Base-by-base conservation (phyloP, 2,113 vertebrate species). In the Colius striatus region DNA sequence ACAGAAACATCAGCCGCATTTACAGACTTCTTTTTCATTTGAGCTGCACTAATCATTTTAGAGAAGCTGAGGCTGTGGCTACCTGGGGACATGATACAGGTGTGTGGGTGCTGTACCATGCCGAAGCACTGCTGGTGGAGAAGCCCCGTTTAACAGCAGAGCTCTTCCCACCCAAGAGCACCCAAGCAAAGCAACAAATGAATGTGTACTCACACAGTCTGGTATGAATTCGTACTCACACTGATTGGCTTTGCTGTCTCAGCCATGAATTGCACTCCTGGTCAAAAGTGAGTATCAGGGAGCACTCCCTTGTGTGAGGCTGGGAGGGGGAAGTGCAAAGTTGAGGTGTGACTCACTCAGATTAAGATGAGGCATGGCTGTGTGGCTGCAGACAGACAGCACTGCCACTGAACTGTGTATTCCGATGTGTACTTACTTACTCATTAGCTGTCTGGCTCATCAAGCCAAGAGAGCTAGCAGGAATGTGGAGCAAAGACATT, bases 391-490 rank as follows among this genome's bases (percentile, higher is more conserved):
- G 79, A 51, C 72, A 96, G 71, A 45, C 65, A 67, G 72, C n/a
- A 5, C 32, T 92, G 65, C 73, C 45, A 75, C 57, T 80, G 92
- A 92, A 57, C 82, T 84, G 65, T 90, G 41, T 50, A 86, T 93
- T 93, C 60, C 30, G 2, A 10, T 71, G 82, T 67, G 84, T 81
- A 94, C 88, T 96, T 96, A 94, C 83, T 83, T 81, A 63, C 82
- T 96, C 90, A 96, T 94, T 95, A 96, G 83, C 79, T 86, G 67
- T 32, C 61, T 92, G 58, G 73, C 83, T 93, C 57, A 41, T 94
- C 65, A 61, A 76, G 89, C 78, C 84, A 87, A 86, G 75, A 90
- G 95, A 94, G 93, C 70, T 90, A 74, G 21, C 0, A 0, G 65
- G 75, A 80, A 57, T 34, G 76, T 11, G 22, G 26, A 93, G 89